Conservation (phyloP, 2,888 invertebrate species). For the Punctoribates punctum region DNA sequence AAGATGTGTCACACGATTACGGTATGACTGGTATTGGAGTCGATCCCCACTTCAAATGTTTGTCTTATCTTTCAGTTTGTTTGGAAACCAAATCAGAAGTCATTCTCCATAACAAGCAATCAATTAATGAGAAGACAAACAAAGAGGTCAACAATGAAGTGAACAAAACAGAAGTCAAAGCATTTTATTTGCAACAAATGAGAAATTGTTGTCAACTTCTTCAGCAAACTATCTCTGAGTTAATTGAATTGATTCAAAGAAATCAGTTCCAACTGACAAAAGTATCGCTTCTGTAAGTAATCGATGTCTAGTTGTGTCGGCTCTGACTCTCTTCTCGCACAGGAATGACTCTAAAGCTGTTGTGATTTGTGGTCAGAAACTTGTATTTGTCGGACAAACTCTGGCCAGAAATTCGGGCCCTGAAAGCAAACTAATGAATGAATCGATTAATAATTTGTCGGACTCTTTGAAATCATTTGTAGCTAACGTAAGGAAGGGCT, state of each 20-base stretch:
- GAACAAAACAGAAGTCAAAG: background rate
- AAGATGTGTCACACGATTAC: no score
- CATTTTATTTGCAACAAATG: no score
- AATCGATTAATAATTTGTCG: constrained; percentile 50
- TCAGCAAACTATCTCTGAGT: no score
- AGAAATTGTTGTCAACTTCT: no score
- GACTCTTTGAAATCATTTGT: background rate
- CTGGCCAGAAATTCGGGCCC: constrained; percentile 52
- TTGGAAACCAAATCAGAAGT: no score
- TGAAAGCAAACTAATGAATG: background rate
- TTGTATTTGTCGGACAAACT: constrained; percentile 73
- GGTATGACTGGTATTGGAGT: no score
- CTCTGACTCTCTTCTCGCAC: background rate
- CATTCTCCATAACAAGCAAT: no score
- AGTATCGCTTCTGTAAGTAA: background rate
- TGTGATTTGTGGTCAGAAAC: constrained; percentile 84
- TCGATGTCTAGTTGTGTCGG: background rate
- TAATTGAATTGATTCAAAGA: background rate
- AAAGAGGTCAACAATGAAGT: background rate
- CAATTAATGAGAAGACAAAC: background rate
- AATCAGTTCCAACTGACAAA: background rate
- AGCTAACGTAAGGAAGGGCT: background rate
- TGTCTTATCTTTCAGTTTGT: no score
- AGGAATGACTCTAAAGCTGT: constrained; percentile 88
- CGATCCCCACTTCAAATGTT: no score